Conservation (phyloP, 2,888 invertebrate species). For the Agrotis puta region DNA sequence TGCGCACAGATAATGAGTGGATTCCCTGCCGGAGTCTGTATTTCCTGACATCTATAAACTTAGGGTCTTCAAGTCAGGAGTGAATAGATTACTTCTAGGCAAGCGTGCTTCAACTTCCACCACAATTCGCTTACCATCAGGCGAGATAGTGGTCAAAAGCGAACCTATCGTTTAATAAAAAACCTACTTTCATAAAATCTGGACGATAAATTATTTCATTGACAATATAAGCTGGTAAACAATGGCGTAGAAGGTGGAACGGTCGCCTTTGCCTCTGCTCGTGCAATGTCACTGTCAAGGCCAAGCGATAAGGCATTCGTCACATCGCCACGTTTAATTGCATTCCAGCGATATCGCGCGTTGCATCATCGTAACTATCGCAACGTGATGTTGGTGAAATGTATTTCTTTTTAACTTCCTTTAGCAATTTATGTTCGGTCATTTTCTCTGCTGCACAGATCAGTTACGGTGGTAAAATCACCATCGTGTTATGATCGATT, state of each 20-base stretch:
- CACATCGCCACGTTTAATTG: constrained; percentile 85
- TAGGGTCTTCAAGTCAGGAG: too few species aligned
- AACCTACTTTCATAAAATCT: not conserved
- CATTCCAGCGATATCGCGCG: constrained; percentile 85
- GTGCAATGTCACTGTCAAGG: constrained; percentile 88
- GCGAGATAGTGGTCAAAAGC: too few species aligned
- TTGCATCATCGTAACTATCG: constrained; percentile 85
- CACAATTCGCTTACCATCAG: too few species aligned
- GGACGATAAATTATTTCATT: constrained; percentile 24
- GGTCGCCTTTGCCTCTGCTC: constrained; percentile 57
- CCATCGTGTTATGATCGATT: constrained; percentile 52
- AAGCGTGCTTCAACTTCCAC: too few species aligned
- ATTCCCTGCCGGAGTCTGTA: too few species aligned
- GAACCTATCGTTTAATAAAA: too few species aligned
- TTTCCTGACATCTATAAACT: too few species aligned
- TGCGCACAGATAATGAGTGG: too few species aligned
- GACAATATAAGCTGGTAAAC: constrained; percentile 58
- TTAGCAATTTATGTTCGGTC: constrained; percentile 62
- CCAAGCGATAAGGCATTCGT: constrained; percentile 84
- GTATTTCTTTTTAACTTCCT: constrained; percentile 63
- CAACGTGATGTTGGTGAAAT: constrained; percentile 79
- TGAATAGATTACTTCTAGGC: too few species aligned
- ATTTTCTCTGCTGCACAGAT: constrained; percentile 66
- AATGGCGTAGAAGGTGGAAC: constrained; percentile 58
- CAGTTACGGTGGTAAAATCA: constrained; percentile 65